These are phyloP conservation scores for Eufriesea mexicana DNA, from an alignment of 1,140 invertebrate genomes.

Conservation along the genomic window DNA sequence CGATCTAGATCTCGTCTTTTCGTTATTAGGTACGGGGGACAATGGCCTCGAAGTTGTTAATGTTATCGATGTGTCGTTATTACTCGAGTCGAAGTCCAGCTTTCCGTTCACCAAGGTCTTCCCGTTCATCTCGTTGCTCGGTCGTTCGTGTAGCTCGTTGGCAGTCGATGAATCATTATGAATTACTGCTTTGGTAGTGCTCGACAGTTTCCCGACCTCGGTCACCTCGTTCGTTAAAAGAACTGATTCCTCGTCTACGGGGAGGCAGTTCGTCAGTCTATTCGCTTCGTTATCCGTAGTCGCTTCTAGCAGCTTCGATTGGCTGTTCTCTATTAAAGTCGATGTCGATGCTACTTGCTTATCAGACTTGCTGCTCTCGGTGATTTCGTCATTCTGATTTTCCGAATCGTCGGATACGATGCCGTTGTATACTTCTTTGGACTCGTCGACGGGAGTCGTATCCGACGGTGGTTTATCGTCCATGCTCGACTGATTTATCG, in stretches of 20 bases:
- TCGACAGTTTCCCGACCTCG: background rate
- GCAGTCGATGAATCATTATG: background rate
- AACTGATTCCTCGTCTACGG: background rate
- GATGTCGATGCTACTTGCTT: background rate
- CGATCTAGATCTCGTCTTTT: constrained; percentile 10
- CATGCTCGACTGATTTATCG: background rate
- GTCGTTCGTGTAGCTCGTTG: constrained; percentile 22
- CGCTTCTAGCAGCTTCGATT: background rate
- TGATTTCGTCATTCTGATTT: background rate
- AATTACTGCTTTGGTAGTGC: background rate
- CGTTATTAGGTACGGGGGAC: background rate
- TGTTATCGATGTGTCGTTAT: background rate
- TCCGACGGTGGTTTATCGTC: constrained; percentile 1
- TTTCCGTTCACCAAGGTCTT: constrained; percentile 41
- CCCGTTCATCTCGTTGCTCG: constrained; percentile 18
- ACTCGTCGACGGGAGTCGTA: background rate
- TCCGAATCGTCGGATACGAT: background rate
- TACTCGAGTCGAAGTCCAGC: background rate
- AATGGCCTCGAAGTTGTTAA: background rate
- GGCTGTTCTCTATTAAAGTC: background rate
- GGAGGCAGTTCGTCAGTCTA: constrained; percentile 30
- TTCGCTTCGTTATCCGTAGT: background rate
- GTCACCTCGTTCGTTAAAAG: background rate
- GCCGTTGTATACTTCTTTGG: constrained; percentile 8
- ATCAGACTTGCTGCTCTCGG: background rate